These are phyloP conservation scores for Astyanax mexicanus DNA, from an alignment of 2,797 vertebrate genomes.

Conservation along the genomic window DNA sequence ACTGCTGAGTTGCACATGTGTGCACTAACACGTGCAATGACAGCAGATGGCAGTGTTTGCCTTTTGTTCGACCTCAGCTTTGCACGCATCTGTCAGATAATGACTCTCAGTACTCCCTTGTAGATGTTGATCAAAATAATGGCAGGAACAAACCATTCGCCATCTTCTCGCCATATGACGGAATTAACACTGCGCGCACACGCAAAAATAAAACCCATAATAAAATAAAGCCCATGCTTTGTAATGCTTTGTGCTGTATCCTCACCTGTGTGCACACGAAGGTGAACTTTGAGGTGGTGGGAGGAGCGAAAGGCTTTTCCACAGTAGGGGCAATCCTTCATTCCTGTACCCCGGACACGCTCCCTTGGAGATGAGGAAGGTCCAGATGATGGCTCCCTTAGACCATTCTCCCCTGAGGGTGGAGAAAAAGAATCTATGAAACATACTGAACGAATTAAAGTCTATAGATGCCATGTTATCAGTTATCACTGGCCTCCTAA, in stretches of 20 bases:
- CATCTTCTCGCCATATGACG: background rate
- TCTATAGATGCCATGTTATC: no score
- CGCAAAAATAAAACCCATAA: no score
- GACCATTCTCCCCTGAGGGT: slow-evolving; percentile 76
- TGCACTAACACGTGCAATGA: slow-evolving; percentile 1
- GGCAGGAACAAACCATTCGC: no score
- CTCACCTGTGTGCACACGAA: slow-evolving; percentile 94
- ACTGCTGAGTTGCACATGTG: slow-evolving; percentile 2
- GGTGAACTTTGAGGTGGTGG: slow-evolving; percentile 94
- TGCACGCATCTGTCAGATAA: slow-evolving; percentile 28
- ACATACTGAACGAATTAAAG: no score
- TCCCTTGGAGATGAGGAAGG: slow-evolving; percentile 75
- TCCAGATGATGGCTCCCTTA: slow-evolving; percentile 70
- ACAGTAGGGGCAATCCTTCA: slow-evolving; percentile 94
- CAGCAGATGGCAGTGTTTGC: slow-evolving; percentile 58
- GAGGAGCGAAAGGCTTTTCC: slow-evolving; percentile 94
- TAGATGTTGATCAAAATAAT: background rate
- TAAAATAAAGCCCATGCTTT: background rate
- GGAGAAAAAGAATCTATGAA: background rate
- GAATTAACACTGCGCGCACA: background rate
- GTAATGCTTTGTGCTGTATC: background rate
- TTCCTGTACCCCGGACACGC: slow-evolving; percentile 84
- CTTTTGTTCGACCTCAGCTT: slow-evolving; percentile 54
- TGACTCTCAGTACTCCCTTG: slow-evolving; percentile 28
- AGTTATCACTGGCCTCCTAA: no score